Evolutionary conservation across 23 tunicate species (phyloP).

Genomic region (Styela plicata): DNA sequence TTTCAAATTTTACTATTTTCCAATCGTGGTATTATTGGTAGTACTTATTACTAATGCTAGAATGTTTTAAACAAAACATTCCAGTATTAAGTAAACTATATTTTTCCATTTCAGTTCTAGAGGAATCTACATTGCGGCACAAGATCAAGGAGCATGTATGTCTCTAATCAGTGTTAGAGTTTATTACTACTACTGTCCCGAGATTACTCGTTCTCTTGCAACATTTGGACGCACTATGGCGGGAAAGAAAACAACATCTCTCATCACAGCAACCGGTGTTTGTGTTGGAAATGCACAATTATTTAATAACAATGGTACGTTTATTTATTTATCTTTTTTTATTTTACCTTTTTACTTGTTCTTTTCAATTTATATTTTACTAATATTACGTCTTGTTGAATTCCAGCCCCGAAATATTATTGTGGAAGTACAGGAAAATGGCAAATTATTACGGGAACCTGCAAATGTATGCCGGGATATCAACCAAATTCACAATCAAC

Average conservation of each 20-base stretch:
- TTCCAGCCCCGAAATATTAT: constrained; percentile 40
- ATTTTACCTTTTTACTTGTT: not conserved
- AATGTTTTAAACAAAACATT: not conserved
- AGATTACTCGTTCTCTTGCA: constrained; percentile 38
- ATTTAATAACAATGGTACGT: constrained; percentile 28
- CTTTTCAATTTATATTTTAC: not conserved
- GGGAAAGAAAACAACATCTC: constrained; percentile 49
- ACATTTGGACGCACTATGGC: constrained; percentile 58
- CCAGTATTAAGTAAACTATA: too few species aligned
- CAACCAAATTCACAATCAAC: constrained; percentile 21
- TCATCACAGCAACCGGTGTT: constrained; percentile 50
- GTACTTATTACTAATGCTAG: too few species aligned
- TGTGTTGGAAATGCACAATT: constrained; percentile 57
- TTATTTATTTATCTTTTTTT: not conserved
- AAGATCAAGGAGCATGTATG: constrained; percentile 95
- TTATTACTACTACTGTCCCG: constrained; percentile 75
- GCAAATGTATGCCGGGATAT: constrained; percentile 54
- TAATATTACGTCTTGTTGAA: not conserved
- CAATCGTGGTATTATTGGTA: not conserved
- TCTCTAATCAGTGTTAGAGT: constrained; percentile 56
- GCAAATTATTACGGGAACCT: constrained; percentile 66
- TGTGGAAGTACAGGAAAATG: constrained; percentile 82
- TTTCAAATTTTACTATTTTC: not conserved
- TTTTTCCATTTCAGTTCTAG: constrained; percentile 15
- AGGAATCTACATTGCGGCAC: constrained; percentile 83